Evolutionary conservation across 2,797 vertebrate genomes (phyloP), one percentile per base, ranked within the genome.

Genomic region (Chelon labrosus): DNA sequence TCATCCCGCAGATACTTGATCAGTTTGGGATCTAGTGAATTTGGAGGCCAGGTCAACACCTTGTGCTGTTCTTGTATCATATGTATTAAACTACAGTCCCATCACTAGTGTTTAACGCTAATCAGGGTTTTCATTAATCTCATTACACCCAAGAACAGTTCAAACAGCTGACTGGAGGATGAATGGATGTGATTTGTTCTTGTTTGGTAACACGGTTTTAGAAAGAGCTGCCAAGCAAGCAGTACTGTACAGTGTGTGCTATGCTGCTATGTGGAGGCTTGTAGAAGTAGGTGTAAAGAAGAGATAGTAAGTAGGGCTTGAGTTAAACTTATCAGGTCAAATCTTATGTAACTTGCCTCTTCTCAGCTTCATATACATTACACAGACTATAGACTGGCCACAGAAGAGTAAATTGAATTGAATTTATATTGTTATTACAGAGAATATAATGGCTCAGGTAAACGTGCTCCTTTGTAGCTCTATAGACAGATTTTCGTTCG

Each of bases 141-240:
- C 31, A 82, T 86, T 85, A 77, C 52, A 71, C 61, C 44, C 27
- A n/a, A 42, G 46, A 83, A 66, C 75, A 75, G 19, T 84, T 81
- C 73, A 58, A 56, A 52, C 73, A 61, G 70, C 67, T 66, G 55
- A 72, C 38, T 60, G 51, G 61, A 73, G 65, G 69, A 77, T 49
- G 52, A 81, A 74, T 77, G 62, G 53, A 68, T 53, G 22, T 53
- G 37, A 62, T 71, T 63, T 61, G 61, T 76, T 73, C 35, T 22
- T 56, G 31, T 38, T 42, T 8, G 4, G 54, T 22, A 61, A 47
- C 41, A 52, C 37, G 7, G 47, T 25, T 56, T 65, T 20, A 57
- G 27, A 67, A 59, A 46, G 8, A 47, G 20, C 52, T 20, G 49
- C 17, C 42, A 42, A 16, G 37, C 19, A 10, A 31, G n/a, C 27